These are phyloP conservation scores for Macrobrachium nipponense DNA, from an alignment of 1,140 invertebrate species.

Conservation along the genomic window DNA sequence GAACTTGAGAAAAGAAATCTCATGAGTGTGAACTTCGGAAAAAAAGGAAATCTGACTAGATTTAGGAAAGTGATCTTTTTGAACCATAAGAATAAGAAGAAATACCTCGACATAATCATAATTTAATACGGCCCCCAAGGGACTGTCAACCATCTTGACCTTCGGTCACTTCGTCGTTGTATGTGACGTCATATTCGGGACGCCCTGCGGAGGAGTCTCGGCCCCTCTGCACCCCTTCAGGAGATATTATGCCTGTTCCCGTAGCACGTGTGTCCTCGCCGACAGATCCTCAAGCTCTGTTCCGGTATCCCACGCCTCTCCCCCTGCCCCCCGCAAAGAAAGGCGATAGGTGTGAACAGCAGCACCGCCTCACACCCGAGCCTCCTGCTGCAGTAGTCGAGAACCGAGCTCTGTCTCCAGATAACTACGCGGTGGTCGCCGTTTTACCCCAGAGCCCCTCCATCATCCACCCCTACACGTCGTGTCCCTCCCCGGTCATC, in stretches of 20 bases:
- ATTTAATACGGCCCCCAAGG: no score
- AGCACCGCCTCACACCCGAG: not conserved
- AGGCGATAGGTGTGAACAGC: no score
- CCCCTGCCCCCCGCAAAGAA: not conserved
- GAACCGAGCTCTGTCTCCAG: not conserved
- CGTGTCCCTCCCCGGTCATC: constrained; percentile 2
- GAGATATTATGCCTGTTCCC: constrained; percentile 1
- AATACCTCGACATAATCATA: no score
- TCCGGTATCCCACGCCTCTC: not conserved
- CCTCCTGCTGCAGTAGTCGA: not conserved
- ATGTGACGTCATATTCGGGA: no score
- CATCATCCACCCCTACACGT: not conserved
- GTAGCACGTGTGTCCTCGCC: not conserved
- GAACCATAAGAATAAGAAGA: no score
- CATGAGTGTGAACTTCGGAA: no score
- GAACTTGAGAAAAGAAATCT: no score
- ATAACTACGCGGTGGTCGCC: not conserved
- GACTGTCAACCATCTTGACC: no score
- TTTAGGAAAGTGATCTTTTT: no score
- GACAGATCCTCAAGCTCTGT: not conserved
- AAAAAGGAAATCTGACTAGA: no score
- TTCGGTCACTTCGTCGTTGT: no score
- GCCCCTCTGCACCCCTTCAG: not conserved
- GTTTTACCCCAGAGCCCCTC: not conserved
- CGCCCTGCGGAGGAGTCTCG: no score